Percentiles rank a stretch among this genome's conserved stretches.
phyloP scores from a whole-genome alignment of 1,140 invertebrate genomes.

The Leptinotarsa defecta region DNA sequence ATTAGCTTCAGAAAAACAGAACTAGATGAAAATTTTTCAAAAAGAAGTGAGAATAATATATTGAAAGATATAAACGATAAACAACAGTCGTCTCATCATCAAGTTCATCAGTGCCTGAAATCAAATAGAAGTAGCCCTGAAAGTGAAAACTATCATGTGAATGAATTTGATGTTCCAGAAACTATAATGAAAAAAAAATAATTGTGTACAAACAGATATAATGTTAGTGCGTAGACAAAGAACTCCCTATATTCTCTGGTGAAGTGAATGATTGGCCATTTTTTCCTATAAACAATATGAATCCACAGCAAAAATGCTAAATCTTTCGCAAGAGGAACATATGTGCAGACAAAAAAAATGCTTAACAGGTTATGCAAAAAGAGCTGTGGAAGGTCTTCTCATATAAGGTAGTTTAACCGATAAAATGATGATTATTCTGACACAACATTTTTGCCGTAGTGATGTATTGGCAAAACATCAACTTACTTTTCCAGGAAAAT shows the following conservation, averaged over 20 bases:
- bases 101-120: background rate
- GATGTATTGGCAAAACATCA: background rate
- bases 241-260: background rate
- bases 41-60: background rate
- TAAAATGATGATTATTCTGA: background rate
- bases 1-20: background rate
- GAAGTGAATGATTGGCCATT: background rate
- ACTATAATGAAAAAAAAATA: background rate
- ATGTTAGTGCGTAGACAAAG: background rate
- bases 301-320: background rate
- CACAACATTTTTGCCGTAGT: background rate
- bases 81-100: background rate
- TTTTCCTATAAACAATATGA: background rate
- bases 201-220: background rate
- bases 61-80: background rate
- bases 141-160: background rate
- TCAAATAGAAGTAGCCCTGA: background rate
- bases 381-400: background rate
- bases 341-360: background rate
- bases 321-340: background rate
- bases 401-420: background rate
- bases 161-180: background rate
- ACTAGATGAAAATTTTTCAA: background rate
- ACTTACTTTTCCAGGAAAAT: background rate
- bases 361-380: background rate